Evolutionary conservation across 2,888 invertebrate species (phyloP), one percentile per base, ranked within the genome.

Genomic region (Noctua janthe): DNA sequence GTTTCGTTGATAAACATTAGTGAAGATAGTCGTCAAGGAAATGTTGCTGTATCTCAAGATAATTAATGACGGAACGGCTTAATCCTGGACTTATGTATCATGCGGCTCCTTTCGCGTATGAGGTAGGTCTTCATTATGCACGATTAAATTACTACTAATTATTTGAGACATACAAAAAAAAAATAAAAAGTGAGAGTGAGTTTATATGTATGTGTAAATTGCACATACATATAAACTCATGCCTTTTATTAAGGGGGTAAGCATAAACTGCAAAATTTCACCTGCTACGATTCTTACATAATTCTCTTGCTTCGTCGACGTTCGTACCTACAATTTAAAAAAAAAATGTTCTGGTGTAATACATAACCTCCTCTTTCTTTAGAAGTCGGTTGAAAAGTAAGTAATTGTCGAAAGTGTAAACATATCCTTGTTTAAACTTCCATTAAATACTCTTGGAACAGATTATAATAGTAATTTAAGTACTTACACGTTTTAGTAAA

Each of bases 1-100:
- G 49, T 73, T 71, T 73, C 76, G 74, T 82, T 80, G 84, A 88
- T 86, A 88, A 82, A 86, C 62, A 51, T 5, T 51, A 59, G 72
- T 78, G 8, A 67, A 76, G 84, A 88, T 87, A 85, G 79, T 86
- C 71, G 86, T 85, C 86, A 88, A 89, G 88, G 90, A 89, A 90
- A 86, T 88, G 76, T 54, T 67, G 35, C 11, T n/a, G 4, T 73
- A 47, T 87, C 39, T 43, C 7, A 54, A 13, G 85, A 85, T 82
- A 85, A 10, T 20, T 39, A n/a, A 64, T 86, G 70, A 86, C 74
- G 17, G 67, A 69, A 74, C 49, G n/a, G 11, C 66, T 15, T 85
- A 82, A 59, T 59, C 74, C 70, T 64, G 8, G 51, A 69, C 47
- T 49, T 39, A 81, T 71, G 73, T 72, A 70, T 67, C 71, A 80